Conservation (phyloP, 2,797 vertebrate species). For the Pteropus rufus region DNA sequence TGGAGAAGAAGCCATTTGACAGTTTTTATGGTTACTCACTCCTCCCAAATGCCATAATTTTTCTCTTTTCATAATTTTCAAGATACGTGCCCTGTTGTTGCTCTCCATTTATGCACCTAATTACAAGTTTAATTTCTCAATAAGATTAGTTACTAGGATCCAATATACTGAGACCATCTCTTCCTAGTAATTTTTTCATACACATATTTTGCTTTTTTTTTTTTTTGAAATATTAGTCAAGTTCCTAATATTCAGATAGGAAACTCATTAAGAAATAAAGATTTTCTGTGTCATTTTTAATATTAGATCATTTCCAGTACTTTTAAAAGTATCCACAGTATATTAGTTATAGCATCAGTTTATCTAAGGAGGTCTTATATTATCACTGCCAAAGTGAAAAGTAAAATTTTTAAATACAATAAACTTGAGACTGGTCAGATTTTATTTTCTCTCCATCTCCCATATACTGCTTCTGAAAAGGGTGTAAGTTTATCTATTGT, state of each 20-base stretch:
- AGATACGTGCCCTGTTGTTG: neutral
- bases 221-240: neutral
- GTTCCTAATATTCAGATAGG: neutral
- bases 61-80: neutral
- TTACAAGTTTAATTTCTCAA: neutral
- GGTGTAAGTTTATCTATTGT: neutral
- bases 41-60: neutral
- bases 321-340: neutral
- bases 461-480: neutral
- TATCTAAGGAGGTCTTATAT: neutral
- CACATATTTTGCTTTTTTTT: neutral
- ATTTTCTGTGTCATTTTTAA: neutral
- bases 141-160: neutral
- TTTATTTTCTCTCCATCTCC: neutral
- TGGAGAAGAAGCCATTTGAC: neutral
- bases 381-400: neutral
- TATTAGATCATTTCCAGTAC: neutral
- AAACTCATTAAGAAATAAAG: neutral
- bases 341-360: neutral
- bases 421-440: neutral
- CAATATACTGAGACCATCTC: neutral
- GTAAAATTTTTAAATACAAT: neutral
- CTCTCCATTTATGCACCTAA: neutral
- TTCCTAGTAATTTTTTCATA: neutral
- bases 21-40: neutral